A percentile compares a stretch with the other conserved stretches of the same genome.
Conservation (phyloP, 2,113 vertebrate species). For the Corydoras sp. region DNA sequence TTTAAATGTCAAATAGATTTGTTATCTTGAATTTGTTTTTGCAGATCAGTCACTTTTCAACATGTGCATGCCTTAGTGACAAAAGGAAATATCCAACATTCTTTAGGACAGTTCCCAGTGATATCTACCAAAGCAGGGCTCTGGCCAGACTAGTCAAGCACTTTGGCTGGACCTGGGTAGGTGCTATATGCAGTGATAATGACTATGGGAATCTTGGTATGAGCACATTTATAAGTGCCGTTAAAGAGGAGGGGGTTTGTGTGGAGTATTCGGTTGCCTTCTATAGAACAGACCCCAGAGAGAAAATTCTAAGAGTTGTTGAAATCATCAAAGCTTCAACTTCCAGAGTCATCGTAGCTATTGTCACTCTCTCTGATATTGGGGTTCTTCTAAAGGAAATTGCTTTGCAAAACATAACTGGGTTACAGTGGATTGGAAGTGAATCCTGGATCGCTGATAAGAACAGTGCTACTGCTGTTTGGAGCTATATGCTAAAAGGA, state of each 20-base stretch:
- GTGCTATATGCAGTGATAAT: constrained; percentile 23
- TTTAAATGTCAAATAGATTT: neutral
- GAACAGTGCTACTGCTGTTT: constrained; percentile 43
- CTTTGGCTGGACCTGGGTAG: constrained; percentile 38
- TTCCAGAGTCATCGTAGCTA: constrained; percentile 51
- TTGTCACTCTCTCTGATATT: constrained; percentile 51
- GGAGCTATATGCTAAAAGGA: constrained; percentile 44
- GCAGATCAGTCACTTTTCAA: constrained; percentile 24
- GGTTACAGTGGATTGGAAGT: constrained; percentile 54
- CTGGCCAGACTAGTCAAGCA: constrained; percentile 16
- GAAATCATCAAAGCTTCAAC: constrained; percentile 44
- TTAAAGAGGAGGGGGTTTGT: constrained; percentile 48
- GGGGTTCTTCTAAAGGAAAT: constrained; percentile 49
- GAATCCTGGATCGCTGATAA: constrained; percentile 55
- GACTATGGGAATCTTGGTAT: constrained; percentile 38
- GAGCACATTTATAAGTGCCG: constrained; percentile 48
- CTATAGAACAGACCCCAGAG: constrained; percentile 43
- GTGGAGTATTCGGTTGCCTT: constrained; percentile 49
- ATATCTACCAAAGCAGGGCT: constrained; percentile 28
- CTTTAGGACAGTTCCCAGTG: constrained; percentile 36
- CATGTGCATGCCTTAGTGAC: constrained; percentile 31
- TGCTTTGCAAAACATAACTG: constrained; percentile 46
- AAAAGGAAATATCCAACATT: constrained; percentile 29
- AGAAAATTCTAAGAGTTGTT: constrained; percentile 43
- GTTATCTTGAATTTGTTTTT: neutral